phyloP scores from a whole-genome alignment of 2,797 vertebrate genomes.

The Pangasius krempfi region DNA sequence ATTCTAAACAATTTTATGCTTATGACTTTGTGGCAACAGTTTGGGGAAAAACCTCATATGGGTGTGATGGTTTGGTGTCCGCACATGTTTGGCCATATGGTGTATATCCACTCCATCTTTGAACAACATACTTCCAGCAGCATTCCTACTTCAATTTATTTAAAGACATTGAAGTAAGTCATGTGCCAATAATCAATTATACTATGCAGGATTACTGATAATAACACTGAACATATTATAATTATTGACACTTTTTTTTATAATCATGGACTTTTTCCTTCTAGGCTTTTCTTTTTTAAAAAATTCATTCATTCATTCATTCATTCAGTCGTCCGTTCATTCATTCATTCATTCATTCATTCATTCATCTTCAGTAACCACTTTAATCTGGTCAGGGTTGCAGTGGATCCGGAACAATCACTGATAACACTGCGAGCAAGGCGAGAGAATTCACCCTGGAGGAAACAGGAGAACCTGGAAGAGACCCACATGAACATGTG shows the following conservation, averaged over 20 bases:
- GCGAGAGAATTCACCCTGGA: background rate
- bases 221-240: background rate
- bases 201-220: background rate
- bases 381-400: background rate
- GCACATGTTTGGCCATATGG: background rate
- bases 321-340: background rate
- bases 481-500: background rate
- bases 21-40: background rate
- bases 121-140: background rate
- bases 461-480: background rate
- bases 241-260: background rate
- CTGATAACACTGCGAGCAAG: background rate
- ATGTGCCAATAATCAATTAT: background rate
- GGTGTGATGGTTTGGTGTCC: background rate
- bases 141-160: background rate
- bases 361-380: background rate
- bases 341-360: background rate
- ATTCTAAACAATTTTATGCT: background rate
- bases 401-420: background rate
- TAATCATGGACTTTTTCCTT: background rate
- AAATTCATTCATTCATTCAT: background rate
- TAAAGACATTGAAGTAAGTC: background rate
- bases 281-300: too few species aligned
- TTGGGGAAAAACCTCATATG: background rate
- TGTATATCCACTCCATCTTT: background rate